A percentile compares a stretch with the other conserved stretches of the same genome.
These are phyloP conservation scores for Datnioides undecimradiatus DNA, from an alignment of 2,113 vertebrate species.

Conservation along the genomic window DNA sequence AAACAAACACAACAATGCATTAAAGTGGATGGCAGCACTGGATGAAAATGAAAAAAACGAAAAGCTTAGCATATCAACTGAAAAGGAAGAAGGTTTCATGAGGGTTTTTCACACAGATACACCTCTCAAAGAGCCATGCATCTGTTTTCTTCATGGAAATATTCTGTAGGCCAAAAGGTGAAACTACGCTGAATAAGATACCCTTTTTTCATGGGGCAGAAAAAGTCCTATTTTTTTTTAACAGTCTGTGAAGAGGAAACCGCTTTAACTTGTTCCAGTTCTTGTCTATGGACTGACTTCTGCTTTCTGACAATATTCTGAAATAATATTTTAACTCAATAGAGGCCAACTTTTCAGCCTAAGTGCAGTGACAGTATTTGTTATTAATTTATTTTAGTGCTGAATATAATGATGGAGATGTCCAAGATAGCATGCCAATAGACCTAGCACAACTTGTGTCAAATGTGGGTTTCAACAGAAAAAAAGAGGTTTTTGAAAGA, in stretches of 20 bases:
- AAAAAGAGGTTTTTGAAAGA: not conserved
- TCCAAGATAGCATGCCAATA: constrained; percentile 24
- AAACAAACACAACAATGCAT: constrained; percentile 18
- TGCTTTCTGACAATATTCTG: not conserved
- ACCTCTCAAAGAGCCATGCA: not conserved
- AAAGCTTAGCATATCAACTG: constrained; percentile 29
- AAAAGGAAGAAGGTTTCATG: constrained; percentile 27
- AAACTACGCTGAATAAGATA: constrained; percentile 1
- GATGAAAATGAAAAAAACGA: constrained; percentile 19
- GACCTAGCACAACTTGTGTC: not conserved
- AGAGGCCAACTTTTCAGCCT: constrained; percentile 7
- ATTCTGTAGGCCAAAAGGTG: constrained; percentile 37
- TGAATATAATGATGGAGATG: constrained; percentile 12
- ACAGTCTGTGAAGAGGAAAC: not conserved
- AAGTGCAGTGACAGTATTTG: constrained; percentile 17
- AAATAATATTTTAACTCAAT: constrained; percentile 7
- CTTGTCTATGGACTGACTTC: constrained; percentile 16
- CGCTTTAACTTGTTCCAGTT: constrained; percentile 3
- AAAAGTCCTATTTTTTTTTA: not conserved
- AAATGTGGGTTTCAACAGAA: not conserved
- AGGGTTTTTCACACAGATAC: constrained; percentile 14
- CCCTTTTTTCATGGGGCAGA: not conserved
- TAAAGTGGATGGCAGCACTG: not conserved
- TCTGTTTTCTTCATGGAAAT: constrained; percentile 42
- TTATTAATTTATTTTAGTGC: constrained; percentile 11